Percentiles rank a stretch among this genome's conserved stretches.
phyloP scores from a whole-genome alignment of 2,888 invertebrate genomes.

The Tethea ocularis region DNA sequence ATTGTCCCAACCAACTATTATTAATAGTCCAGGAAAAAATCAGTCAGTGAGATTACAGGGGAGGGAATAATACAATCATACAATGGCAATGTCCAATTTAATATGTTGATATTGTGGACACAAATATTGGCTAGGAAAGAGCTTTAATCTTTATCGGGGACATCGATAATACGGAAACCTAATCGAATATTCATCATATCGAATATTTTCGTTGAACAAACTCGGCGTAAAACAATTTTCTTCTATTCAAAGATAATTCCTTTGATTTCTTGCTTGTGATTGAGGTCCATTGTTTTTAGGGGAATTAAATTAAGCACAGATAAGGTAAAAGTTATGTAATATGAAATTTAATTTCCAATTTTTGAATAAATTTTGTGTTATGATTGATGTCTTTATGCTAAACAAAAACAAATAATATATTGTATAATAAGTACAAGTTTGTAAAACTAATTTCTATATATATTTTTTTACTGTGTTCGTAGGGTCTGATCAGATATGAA shows the following conservation, averaged over 20 bases:
- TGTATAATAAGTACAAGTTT: no score
- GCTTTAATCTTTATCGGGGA: conserved; percentile 11
- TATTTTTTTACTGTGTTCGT: no score
- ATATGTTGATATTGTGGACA: conserved; percentile 12
- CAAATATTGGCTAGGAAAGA: conserved; percentile 9
- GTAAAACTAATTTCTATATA: no score
- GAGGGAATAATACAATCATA: background rate
- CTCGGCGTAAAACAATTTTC: background rate
- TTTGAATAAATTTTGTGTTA: no score
- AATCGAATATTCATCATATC: conserved; percentile 11
- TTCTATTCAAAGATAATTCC: background rate
- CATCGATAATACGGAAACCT: conserved; percentile 9
- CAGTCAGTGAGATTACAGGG: background rate
- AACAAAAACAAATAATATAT: no score
- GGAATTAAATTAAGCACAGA: background rate
- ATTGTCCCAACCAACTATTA: no score
- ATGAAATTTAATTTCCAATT: no score
- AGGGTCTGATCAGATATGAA: no score
- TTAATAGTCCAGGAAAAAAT: no score
- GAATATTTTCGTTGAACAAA: conserved; percentile 9
- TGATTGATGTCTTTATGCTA: no score
- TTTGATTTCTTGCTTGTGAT: background rate
- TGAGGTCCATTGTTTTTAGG: background rate
- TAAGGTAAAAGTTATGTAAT: no score
- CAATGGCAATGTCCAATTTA: conserved; percentile 11